phyloP scores from a whole-genome alignment of 2,888 invertebrate genomes.

The Taenaris catops region DNA sequence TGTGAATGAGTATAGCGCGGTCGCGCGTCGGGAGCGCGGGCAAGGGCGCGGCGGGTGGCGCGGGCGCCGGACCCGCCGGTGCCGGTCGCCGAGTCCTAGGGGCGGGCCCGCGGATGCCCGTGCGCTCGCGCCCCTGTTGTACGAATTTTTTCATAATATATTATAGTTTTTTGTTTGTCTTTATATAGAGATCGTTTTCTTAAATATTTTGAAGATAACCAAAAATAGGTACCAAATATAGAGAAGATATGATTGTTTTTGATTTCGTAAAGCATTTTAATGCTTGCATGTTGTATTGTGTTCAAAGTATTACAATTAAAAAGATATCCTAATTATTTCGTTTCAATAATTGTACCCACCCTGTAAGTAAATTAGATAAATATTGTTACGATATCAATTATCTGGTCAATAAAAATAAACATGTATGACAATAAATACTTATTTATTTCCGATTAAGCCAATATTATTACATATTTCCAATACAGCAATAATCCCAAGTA shows the following conservation, averaged over 20 bases:
- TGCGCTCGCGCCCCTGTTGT: conserved; percentile 55
- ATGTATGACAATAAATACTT: conserved; percentile 25
- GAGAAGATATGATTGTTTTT: conserved; percentile 73
- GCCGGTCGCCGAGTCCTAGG: no score
- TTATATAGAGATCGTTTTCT: conserved; percentile 71
- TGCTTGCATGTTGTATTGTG: conserved; percentile 81
- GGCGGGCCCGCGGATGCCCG: conserved; percentile 36
- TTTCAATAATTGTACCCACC: conserved; percentile 30
- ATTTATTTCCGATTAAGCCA: conserved; percentile 20
- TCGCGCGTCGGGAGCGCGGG: conserved; percentile 27
- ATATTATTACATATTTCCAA: conserved; percentile 10
- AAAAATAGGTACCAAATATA: conserved; percentile 80
- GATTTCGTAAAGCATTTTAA: conserved; percentile 76
- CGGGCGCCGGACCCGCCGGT: no score
- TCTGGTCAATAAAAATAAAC: conserved; percentile 24
- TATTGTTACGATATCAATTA: conserved; percentile 25
- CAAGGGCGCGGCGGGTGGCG: no score
- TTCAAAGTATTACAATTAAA: conserved; percentile 77
- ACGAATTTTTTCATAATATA: conserved; percentile 74
- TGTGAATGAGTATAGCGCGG: conserved; percentile 45
- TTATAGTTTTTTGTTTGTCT: conserved; percentile 75
- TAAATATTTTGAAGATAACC: conserved; percentile 74
- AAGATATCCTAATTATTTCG: conserved; percentile 54
- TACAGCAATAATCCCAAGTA: no score
- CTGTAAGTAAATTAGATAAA: conserved; percentile 18